Percentiles rank a stretch among this genome's conserved stretches.
These are phyloP conservation scores for Prionailurus viverrinus DNA, from an alignment of 2,113 vertebrate species.

Conservation along the genomic window DNA sequence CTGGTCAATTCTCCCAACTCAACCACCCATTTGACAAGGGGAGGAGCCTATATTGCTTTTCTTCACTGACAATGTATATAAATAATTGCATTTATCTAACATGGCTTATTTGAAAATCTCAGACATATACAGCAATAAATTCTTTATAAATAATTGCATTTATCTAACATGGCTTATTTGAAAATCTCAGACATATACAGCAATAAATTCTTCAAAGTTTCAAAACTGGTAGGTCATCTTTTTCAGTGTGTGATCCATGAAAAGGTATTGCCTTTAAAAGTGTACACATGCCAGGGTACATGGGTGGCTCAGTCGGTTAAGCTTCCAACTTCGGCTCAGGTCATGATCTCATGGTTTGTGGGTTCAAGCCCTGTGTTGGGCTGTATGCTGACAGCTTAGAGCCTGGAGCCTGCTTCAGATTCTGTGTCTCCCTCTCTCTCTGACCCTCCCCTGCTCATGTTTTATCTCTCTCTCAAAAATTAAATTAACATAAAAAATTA, in stretches of 20 bases:
- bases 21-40: not conserved
- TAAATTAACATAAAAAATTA: no score
- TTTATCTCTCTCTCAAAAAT: no score
- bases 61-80: not conserved
- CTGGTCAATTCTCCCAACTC: not conserved
- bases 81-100: not conserved
- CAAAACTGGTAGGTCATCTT: not conserved
- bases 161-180: not conserved
- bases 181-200: not conserved
- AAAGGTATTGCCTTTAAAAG: not conserved
- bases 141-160: not conserved
- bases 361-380: no score
- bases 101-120: not conserved
- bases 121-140: not conserved
- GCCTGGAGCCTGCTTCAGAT: no score
- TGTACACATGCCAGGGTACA: not conserved
- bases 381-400: no score
- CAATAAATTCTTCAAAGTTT: not conserved
- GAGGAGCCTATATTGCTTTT: not conserved
- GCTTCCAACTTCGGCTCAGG: no score
- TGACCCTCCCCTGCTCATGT: no score
- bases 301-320: no score
- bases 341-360: no score
- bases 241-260: not conserved
- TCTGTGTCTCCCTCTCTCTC: no score